Percentiles rank a stretch among this genome's conserved stretches.
phyloP scores from a whole-genome alignment of 2,797 vertebrate genomes.

The Pelobates cultripes region DNA sequence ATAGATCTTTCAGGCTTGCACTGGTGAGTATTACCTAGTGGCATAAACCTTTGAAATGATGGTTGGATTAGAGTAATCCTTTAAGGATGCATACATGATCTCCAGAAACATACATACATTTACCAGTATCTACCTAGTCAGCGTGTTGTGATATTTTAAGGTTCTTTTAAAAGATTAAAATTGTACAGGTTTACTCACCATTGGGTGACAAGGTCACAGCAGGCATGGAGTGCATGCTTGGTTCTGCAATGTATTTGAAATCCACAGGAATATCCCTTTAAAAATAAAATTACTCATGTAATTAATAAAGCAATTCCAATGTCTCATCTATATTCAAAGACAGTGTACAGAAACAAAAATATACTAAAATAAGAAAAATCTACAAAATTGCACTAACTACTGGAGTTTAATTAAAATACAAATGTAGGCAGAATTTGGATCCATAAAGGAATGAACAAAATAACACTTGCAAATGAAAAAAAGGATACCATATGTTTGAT shows the following conservation, averaged over 20 bases:
- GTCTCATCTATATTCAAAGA: not conserved
- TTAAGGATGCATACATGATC: too few relatives aligned
- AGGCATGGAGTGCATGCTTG: conserved; percentile 99
- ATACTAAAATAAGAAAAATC: not conserved
- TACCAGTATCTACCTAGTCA: too few relatives aligned
- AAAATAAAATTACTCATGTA: conserved; percentile 47
- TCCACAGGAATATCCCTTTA: conserved; percentile 98
- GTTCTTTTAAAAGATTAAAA: too few relatives aligned
- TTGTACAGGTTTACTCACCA: conserved; percentile 74
- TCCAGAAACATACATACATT: too few relatives aligned
- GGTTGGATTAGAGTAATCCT: too few relatives aligned
- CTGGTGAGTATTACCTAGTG: too few relatives aligned
- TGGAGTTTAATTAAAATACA: conserved; percentile 19
- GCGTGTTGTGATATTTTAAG: too few relatives aligned
- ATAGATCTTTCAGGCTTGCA: too few relatives aligned
- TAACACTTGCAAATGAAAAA: conserved; percentile 22
- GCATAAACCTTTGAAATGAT: too few relatives aligned
- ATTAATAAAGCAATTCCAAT: not conserved
- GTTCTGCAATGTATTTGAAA: conserved; percentile 98
- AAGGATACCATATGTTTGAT: conserved; percentile 19
- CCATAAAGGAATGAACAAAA: conserved; percentile 10
- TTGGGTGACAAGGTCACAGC: conserved; percentile 97
- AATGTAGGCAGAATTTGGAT: conserved; percentile 14
- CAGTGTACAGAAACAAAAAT: not conserved
- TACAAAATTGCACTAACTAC: conserved; percentile 17